Evolutionary conservation across 2,113 vertebrate genomes (phyloP).

Genomic region (Sigmodon hispidus): DNA sequence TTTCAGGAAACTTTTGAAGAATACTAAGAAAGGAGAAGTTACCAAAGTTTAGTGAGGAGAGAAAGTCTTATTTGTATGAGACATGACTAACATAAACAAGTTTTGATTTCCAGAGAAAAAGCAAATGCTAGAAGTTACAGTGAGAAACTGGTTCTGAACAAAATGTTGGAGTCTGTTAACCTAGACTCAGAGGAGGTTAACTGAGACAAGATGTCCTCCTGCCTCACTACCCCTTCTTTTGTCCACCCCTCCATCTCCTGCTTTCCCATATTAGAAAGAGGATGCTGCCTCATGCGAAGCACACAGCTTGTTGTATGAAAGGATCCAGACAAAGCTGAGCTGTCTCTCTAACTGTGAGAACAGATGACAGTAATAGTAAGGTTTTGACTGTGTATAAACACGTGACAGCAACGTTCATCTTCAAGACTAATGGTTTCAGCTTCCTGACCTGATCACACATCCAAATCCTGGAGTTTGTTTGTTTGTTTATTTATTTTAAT

Average conservation of each 20-base stretch:
- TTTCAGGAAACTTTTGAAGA: neutral
- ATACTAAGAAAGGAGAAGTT: conserved; percentile 16
- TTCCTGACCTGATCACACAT: neutral
- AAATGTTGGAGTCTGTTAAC: neutral
- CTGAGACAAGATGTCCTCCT: neutral
- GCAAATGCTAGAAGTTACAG: neutral
- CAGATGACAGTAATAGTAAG: neutral
- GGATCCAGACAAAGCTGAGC: neutral
- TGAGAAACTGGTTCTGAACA: neutral
- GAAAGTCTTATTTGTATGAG: neutral
- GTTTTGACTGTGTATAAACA: conserved; percentile 39
- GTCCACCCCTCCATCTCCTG: neutral
- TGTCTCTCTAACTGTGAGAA: neutral
- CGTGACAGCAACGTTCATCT: too few relatives aligned
- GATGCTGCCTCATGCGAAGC: neutral
- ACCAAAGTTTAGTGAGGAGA: neutral
- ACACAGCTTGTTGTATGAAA: neutral
- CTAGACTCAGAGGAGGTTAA: neutral
- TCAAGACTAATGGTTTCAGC: neutral
- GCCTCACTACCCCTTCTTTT: neutral
- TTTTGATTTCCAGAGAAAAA: neutral
- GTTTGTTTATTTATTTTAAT: neutral
- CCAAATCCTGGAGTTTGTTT: neutral
- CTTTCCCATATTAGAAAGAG: neutral
- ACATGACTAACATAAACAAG: neutral